Base-by-base conservation (phyloP, 30 jellyfish, hydroid and myxozoan genomes). In the Pelagia noctiluca region DNA sequence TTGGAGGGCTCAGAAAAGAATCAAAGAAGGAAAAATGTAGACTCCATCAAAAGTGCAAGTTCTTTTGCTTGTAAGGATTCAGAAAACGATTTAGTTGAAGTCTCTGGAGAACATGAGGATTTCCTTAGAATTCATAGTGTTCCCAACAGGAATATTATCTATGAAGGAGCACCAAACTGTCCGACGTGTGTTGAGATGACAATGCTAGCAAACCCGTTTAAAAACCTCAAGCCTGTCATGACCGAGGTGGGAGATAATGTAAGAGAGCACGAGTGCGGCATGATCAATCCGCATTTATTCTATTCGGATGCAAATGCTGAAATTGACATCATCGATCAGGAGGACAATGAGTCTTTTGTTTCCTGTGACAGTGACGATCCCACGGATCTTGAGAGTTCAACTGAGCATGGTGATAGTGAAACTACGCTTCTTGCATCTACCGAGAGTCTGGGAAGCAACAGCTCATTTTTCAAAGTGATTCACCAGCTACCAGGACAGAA, bases 131-230 rank as follows among this genome's bases (percentile, higher is more conserved):
- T 80, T 24, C 99, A 93, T 57, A 49, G 76, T 23, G 76, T 80
- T 24, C 95, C 96, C 2, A 90, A 80, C 7, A 82, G 90, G 29
- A 95, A 95, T 53, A 85, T 78, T 0, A 87, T 93, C 65, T 93
- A 93, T 78, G 97, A 87, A 46, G 57, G 28, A 2, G 99, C 99
- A 8, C 97, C 99, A 2, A 73, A 81, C n/a, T 93, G 97, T 63
- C 99, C 99, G 0, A 93, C 99, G 0, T 93, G 99, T 86, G 83
- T 93, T 30, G 99, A 93, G 63, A 93, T 93, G 99, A 81, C 97
- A 4, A 37, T 67, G n/a, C 94, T 93, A 26, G 99, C 97, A 3
- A 82, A 84, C 67, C 99, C 99, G 63, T 71, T 70, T 61, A 70
- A 82, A 64, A 82, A 87, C 62, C 85, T 82, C 25, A 70, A 48